Percentiles rank a stretch among this genome's conserved stretches.
Evolutionary conservation across 2,888 invertebrate species (phyloP).

Genomic region (Phrixothrix hirtus): DNA sequence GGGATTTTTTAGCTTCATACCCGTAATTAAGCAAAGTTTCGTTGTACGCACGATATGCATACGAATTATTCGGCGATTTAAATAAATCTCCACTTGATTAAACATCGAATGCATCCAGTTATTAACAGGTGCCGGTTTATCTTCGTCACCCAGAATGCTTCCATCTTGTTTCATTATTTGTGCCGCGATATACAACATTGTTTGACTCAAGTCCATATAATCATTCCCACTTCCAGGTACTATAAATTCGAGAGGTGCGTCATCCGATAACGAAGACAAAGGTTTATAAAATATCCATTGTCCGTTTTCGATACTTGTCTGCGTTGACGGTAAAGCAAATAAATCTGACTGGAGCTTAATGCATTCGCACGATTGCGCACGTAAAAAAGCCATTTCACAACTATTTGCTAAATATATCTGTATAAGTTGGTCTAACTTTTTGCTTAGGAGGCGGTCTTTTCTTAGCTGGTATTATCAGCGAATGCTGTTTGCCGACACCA

Average conservation of each 20-base stretch:
- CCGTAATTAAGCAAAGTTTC: constrained; percentile 6
- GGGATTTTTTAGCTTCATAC: too few species aligned
- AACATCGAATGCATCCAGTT: constrained; percentile 16
- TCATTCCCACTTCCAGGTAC: too few species aligned
- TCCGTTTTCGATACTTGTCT: too few species aligned
- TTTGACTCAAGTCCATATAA: constrained; percentile 10
- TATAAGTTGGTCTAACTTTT: not conserved
- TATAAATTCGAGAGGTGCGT: constrained; percentile 9
- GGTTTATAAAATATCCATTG: too few species aligned
- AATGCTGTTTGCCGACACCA: not conserved
- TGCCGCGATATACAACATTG: too few species aligned
- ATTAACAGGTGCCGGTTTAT: too few species aligned
- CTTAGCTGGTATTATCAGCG: not conserved
- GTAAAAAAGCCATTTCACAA: constrained; percentile 14
- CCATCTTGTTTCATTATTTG: too few species aligned
- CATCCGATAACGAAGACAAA: constrained; percentile 3
- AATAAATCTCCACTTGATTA: too few species aligned
- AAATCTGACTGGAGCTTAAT: constrained; percentile 5
- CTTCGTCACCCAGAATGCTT: too few species aligned
- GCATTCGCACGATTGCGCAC: too few species aligned
- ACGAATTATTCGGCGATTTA: constrained; percentile 10
- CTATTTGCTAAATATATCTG: constrained; percentile 2
- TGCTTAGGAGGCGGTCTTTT: not conserved
- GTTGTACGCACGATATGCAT: constrained; percentile 4
- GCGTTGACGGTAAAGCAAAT: too few species aligned